Conservation (phyloP, 2,797 vertebrate species). For the Darevskia mixta region DNA sequence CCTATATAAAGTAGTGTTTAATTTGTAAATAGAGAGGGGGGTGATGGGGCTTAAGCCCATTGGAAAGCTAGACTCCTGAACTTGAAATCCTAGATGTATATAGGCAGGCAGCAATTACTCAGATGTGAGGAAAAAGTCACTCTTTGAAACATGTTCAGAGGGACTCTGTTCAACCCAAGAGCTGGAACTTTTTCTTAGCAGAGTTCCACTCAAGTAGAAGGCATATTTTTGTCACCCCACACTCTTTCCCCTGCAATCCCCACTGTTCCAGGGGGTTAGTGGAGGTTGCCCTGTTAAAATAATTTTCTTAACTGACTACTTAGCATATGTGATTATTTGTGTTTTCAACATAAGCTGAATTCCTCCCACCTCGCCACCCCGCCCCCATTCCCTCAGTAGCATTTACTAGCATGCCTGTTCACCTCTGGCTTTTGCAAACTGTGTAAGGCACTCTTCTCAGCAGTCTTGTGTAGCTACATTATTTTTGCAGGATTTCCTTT, state of each 20-base stretch:
- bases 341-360: neutral
- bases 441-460: slow-evolving; percentile 26
- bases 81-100: neutral
- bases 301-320: slow-evolving; percentile 3
- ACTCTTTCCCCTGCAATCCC: no score
- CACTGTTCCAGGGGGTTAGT: no score
- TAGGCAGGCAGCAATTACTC: neutral
- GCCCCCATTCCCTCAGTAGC: slow-evolving; percentile 4
- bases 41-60: neutral
- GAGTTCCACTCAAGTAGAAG: no score
- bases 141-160: neutral
- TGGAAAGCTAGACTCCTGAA: neutral
- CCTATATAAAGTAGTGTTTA: neutral
- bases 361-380: neutral
- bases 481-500: slow-evolving; percentile 54
- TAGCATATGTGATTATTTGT: neutral
- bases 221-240: no score
- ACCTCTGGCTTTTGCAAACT: slow-evolving; percentile 43
- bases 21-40: neutral
- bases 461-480: slow-evolving; percentile 40
- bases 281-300: slow-evolving; percentile 12
- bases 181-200: no score
- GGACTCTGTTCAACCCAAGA: neutral
- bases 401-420: slow-evolving; percentile 32
- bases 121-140: neutral